phyloP scores from a whole-genome alignment of 2,888 invertebrate genomes.

The Azorinus chamasolen region DNA sequence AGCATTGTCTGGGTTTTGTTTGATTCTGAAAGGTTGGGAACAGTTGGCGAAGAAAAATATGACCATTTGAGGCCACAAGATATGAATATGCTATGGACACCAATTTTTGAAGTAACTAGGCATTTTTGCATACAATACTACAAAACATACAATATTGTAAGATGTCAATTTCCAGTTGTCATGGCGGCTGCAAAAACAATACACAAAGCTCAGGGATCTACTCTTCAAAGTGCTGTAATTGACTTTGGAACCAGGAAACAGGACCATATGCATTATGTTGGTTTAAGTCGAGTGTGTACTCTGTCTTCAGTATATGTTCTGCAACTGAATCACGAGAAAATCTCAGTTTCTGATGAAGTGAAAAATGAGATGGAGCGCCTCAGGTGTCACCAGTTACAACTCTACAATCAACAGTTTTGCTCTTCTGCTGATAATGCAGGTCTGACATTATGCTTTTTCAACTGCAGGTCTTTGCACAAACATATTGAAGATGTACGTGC shows the following conservation, averaged over 20 bases:
- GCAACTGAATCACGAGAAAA: slow-evolving; percentile 44
- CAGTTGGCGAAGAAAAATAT: too few species aligned
- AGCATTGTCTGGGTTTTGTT: too few species aligned
- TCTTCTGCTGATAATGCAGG: background rate
- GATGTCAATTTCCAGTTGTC: slow-evolving; percentile 58
- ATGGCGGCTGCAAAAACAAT: slow-evolving; percentile 59
- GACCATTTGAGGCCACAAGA: too few species aligned
- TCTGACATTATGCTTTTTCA: slow-evolving; percentile 31
- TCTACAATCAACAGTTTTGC: slow-evolving; percentile 3
- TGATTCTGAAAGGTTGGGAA: too few species aligned
- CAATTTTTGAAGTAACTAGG: too few species aligned
- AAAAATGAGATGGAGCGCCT: slow-evolving; percentile 47
- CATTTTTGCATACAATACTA: too few species aligned
- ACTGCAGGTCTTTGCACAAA: slow-evolving; percentile 45
- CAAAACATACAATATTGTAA: slow-evolving; percentile 29
- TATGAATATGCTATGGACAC: too few species aligned
- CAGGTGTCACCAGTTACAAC: slow-evolving; percentile 6
- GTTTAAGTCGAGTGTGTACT: slow-evolving; percentile 51
- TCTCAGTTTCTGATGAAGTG: slow-evolving; percentile 30
- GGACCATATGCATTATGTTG: slow-evolving; percentile 62
- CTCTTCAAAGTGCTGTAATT: slow-evolving; percentile 50
- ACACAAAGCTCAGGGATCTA: slow-evolving; percentile 62
- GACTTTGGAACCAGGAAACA: slow-evolving; percentile 45
- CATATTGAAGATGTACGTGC: slow-evolving; percentile 40
- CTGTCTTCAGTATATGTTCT: slow-evolving; percentile 38